Evolutionary conservation across 2,888 invertebrate species (phyloP).

Genomic region (Anticlea derivata): DNA sequence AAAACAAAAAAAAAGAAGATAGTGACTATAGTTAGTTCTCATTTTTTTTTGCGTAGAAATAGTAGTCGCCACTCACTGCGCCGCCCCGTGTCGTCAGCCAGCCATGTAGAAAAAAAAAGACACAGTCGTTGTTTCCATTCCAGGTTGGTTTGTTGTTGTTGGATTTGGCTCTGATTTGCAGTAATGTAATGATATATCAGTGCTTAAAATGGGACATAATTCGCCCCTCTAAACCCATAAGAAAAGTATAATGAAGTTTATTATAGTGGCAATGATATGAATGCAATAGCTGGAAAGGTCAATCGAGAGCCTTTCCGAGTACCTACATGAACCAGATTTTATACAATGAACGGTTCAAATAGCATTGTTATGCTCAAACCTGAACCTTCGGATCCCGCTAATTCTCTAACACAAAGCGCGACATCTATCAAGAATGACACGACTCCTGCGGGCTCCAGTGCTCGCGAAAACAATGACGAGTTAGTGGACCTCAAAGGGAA

Average conservation of each 20-base stretch:
- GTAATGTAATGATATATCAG: neutral
- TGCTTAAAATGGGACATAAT: neutral
- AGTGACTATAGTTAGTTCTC: too few species aligned
- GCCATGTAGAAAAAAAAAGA: too few species aligned
- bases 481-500: constrained; percentile 87
- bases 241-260: neutral
- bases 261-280: constrained; percentile 4
- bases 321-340: neutral
- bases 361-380: constrained; percentile 55
- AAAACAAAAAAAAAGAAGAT: too few species aligned
- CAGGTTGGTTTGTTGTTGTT: too few species aligned
- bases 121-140: too few species aligned
- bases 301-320: constrained; percentile 13
- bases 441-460: constrained; percentile 55
- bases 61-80: too few species aligned
- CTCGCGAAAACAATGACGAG: constrained; percentile 69
- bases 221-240: neutral
- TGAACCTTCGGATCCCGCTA: constrained; percentile 51
- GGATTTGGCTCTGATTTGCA: neutral
- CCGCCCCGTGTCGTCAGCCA: too few species aligned
- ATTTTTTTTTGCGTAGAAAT: too few species aligned
- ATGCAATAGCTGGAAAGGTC: constrained; percentile 16
- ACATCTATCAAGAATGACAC: constrained; percentile 50
- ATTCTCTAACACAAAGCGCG: constrained; percentile 49
- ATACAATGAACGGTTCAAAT: constrained; percentile 66